These are phyloP conservation scores for Apodemus speciosus DNA, from an alignment of 2,113 vertebrate species.

Conservation along the genomic window DNA sequence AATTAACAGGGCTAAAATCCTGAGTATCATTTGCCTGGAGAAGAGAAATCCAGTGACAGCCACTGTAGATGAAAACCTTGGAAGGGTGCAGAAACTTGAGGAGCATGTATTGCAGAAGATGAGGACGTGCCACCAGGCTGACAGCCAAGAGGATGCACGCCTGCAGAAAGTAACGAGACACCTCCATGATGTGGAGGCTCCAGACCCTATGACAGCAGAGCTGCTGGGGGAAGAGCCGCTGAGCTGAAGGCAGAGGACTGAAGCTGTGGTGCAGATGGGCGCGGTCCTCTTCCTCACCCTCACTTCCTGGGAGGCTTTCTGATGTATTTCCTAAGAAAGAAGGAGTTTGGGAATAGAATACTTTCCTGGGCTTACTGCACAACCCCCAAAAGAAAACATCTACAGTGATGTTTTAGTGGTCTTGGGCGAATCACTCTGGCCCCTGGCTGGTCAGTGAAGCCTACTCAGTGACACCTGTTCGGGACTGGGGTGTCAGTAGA, in stretches of 20 bases:
- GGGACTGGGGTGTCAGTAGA: not conserved
- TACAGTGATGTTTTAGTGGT: not conserved
- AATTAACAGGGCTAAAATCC: slow-evolving; percentile 46
- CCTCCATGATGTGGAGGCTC: not conserved
- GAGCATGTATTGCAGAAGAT: not conserved
- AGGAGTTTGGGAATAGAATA: not conserved
- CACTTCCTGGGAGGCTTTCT: not conserved
- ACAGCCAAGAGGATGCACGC: not conserved
- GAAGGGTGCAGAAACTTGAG: slow-evolving; percentile 26
- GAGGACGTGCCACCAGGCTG: not conserved
- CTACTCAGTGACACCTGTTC: not conserved
- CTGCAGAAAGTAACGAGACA: not conserved
- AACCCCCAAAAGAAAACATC: not conserved
- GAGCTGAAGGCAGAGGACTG: not conserved
- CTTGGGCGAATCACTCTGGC: not conserved
- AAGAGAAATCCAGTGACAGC: slow-evolving; percentile 3
- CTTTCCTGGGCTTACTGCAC: not conserved
- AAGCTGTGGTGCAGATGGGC: not conserved
- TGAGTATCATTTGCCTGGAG: not conserved
- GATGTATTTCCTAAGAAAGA: not conserved
- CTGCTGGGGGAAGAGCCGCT: not conserved
- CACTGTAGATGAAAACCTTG: not conserved
- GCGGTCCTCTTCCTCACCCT: not conserved
- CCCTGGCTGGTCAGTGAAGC: not conserved
- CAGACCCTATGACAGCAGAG: not conserved